Percentiles rank a stretch among this genome's conserved stretches.
Conservation (phyloP, 1,140 invertebrate species). For the Pogonomyrmex californicus region DNA sequence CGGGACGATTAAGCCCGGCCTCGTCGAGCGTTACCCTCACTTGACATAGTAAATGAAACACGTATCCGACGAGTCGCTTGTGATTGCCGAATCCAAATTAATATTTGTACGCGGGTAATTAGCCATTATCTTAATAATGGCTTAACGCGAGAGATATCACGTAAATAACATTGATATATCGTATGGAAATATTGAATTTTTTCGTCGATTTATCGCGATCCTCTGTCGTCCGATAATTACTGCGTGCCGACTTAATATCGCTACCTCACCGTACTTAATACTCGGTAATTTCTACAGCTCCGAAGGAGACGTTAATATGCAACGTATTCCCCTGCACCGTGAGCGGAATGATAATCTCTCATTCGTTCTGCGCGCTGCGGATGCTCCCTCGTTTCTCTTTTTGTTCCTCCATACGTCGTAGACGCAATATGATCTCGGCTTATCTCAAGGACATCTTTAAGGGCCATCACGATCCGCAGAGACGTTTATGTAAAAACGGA, state of each 20-base stretch:
- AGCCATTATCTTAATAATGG: slow-evolving; percentile 67
- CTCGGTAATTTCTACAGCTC: neutral
- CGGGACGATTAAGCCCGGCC: neutral
- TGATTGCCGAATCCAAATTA: slow-evolving; percentile 68
- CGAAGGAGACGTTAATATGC: slow-evolving; percentile 42
- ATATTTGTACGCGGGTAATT: slow-evolving; percentile 64
- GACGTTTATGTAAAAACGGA: slow-evolving; percentile 83
- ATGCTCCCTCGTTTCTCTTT: neutral
- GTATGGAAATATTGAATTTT: slow-evolving; percentile 65
- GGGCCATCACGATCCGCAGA: slow-evolving; percentile 74
- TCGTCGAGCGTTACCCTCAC: slow-evolving; percentile 39
- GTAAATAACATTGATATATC: slow-evolving; percentile 45
- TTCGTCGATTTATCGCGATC: slow-evolving; percentile 50
- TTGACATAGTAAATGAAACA: neutral
- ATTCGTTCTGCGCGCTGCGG: neutral
- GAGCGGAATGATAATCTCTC: slow-evolving; percentile 4
- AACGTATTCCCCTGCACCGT: slow-evolving; percentile 11
- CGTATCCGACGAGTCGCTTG: slow-evolving; percentile 24
- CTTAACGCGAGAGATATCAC: slow-evolving; percentile 54
- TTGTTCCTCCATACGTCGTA: slow-evolving; percentile 38
- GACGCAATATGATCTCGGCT: slow-evolving; percentile 65
- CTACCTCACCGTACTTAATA: too few species aligned
- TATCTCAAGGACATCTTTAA: slow-evolving; percentile 82
- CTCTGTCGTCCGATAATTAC: slow-evolving; percentile 64
- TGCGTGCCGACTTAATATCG: slow-evolving; percentile 62